Evolutionary conservation across 2,888 invertebrate genomes (phyloP).

Genomic region (Chironomus riparius): DNA sequence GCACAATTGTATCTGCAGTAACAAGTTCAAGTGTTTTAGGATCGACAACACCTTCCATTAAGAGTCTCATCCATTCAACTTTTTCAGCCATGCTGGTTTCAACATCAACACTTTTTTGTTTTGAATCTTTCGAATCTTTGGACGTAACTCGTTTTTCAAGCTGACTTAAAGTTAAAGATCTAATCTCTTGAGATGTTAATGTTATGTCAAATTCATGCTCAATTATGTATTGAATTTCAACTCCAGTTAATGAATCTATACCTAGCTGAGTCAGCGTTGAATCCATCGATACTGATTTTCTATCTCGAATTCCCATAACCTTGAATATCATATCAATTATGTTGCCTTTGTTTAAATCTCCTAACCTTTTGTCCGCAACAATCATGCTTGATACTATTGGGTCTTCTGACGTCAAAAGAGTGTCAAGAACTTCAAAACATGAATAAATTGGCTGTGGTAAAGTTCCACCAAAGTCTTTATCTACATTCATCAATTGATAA

Average conservation of each 20-base stretch:
- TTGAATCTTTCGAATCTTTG: neutral
- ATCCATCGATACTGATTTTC: slow-evolving; percentile 19
- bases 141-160: slow-evolving; percentile 9
- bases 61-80: slow-evolving; percentile 51
- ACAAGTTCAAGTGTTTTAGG: neutral
- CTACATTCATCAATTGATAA: slow-evolving; percentile 51
- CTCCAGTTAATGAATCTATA: slow-evolving; percentile 14
- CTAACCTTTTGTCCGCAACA: slow-evolving; percentile 63
- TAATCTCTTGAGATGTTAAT: slow-evolving; percentile 31
- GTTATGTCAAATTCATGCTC: slow-evolving; percentile 2
- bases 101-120: neutral
- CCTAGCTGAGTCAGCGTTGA: slow-evolving; percentile 5
- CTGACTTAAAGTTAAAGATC: slow-evolving; percentile 58
- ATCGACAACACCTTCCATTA: neutral
- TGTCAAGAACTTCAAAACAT: slow-evolving; percentile 60
- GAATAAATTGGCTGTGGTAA: slow-evolving; percentile 68
- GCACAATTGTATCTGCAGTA: neutral
- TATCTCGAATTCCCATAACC: slow-evolving; percentile 44
- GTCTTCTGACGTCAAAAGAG: slow-evolving; percentile 57
- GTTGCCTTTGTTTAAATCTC: slow-evolving; percentile 49
- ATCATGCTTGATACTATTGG: slow-evolving; percentile 66
- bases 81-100: neutral
- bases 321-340: slow-evolving; percentile 58
- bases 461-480: slow-evolving; percentile 58
- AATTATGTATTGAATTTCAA: slow-evolving; percentile 3